Conservation (phyloP, 2,113 vertebrate genomes). For the Astatoreochromis straeleni region DNA sequence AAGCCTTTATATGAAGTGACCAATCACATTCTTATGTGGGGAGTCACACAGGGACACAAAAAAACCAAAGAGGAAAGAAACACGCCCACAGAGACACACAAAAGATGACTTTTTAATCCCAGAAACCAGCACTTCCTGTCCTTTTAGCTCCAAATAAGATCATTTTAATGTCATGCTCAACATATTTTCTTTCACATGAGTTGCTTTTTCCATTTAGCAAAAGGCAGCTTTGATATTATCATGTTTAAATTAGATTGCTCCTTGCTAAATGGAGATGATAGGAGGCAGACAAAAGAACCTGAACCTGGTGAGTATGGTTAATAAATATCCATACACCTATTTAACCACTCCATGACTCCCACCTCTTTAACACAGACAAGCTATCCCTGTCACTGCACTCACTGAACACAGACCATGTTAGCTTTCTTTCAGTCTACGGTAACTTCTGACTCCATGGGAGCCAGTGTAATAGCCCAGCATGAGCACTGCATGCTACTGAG, state of each 20-base stretch:
- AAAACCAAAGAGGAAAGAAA: not conserved
- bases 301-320: not conserved
- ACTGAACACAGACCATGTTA: not conserved
- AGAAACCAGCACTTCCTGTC: not conserved
- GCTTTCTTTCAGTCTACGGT: slow-evolving; percentile 18
- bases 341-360: not conserved
- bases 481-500: slow-evolving; percentile 26
- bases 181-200: not conserved
- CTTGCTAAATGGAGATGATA: slow-evolving; percentile 20
- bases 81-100: not conserved
- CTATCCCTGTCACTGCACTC: not conserved
- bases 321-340: slow-evolving; percentile 20
- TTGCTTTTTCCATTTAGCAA: not conserved
- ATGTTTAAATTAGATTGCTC: slow-evolving; percentile 7
- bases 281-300: not conserved
- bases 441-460: slow-evolving; percentile 45
- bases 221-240: not conserved
- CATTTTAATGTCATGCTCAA: not conserved
- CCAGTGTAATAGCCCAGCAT: slow-evolving; percentile 53
- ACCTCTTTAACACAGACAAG: slow-evolving; percentile 5
- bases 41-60: not conserved
- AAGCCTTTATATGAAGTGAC: not conserved
- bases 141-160: slow-evolving; percentile 14
- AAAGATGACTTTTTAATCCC: not conserved
- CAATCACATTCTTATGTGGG: not conserved